Percentiles rank a stretch among this genome's conserved stretches.
Evolutionary conservation across 2,797 vertebrate genomes (phyloP).

Genomic region (Amblyopsis hoosieri): DNA sequence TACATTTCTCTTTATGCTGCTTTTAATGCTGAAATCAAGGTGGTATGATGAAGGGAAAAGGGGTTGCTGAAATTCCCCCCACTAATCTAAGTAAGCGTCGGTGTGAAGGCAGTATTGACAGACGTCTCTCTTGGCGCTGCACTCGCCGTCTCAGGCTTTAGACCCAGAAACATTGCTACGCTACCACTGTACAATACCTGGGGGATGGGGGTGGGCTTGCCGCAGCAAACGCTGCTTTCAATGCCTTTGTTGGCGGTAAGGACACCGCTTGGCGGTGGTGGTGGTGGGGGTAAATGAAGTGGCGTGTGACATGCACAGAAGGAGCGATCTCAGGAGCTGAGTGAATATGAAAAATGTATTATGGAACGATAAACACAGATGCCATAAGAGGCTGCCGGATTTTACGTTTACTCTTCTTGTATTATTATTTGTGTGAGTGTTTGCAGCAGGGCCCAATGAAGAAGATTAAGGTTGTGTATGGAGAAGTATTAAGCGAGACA

Average conservation of each 20-base stretch:
- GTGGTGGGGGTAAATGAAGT: neutral
- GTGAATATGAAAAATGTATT: constrained; percentile 78
- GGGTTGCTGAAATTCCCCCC: constrained; percentile 63
- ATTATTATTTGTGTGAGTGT: constrained; percentile 22
- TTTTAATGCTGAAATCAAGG: constrained; percentile 35
- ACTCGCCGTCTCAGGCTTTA: constrained; percentile 58
- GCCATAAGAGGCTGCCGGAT: constrained; percentile 72
- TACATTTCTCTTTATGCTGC: constrained; percentile 63
- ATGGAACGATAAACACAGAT: constrained; percentile 78
- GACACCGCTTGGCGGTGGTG: constrained; percentile 15
- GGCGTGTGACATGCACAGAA: constrained; percentile 61
- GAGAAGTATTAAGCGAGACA: constrained; percentile 35
- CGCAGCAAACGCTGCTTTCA: constrained; percentile 60
- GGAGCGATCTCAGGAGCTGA: constrained; percentile 75
- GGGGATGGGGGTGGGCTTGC: constrained; percentile 53
- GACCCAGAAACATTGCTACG: constrained; percentile 59
- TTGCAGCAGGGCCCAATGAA: constrained; percentile 60
- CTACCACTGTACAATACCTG: constrained; percentile 75
- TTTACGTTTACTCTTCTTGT: constrained; percentile 70
- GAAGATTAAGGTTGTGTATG: constrained; percentile 42
- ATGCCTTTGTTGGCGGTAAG: constrained; percentile 70
- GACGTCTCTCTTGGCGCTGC: constrained; percentile 56
- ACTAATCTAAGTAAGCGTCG: constrained; percentile 78
- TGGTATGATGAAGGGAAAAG: constrained; percentile 33
- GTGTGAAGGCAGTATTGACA: constrained; percentile 69